Percentiles rank a stretch among this genome's conserved stretches.
Conservation (phyloP, 1,140 invertebrate species). For the Sesamia nonagrioides region DNA sequence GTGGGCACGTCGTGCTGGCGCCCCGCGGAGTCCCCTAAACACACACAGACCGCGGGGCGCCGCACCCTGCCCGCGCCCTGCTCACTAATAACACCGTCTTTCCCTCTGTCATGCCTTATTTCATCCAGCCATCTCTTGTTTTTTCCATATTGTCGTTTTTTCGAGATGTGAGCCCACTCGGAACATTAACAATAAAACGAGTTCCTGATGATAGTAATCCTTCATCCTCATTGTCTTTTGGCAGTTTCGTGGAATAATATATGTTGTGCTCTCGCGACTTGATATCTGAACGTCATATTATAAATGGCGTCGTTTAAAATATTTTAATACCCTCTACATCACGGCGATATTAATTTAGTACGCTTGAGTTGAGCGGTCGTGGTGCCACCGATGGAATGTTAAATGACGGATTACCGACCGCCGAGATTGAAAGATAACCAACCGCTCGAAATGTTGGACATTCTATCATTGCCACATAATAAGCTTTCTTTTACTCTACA, state of each 20-base stretch:
- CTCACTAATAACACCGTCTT: slow-evolving; percentile 83
- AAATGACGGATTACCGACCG: slow-evolving; percentile 85
- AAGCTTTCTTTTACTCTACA: slow-evolving; percentile 24
- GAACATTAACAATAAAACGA: slow-evolving; percentile 85
- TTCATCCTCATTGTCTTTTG: slow-evolving; percentile 87
- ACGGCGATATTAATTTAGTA: slow-evolving; percentile 86
- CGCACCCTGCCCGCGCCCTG: slow-evolving; percentile 74
- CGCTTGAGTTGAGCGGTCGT: slow-evolving; percentile 80
- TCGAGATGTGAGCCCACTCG: slow-evolving; percentile 65
- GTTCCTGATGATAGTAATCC: slow-evolving; percentile 85
- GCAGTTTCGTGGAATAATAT: slow-evolving; percentile 86
- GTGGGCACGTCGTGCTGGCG: slow-evolving; percentile 65
- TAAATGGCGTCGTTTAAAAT: slow-evolving; percentile 87
- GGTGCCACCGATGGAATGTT: slow-evolving; percentile 84
- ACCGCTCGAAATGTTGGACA: slow-evolving; percentile 71
- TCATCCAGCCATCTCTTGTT: slow-evolving; percentile 80
- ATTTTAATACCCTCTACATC: slow-evolving; percentile 87
- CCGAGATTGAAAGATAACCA: slow-evolving; percentile 82
- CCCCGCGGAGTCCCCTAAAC: slow-evolving; percentile 82
- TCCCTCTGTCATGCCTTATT: slow-evolving; percentile 85
- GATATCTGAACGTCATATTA: slow-evolving; percentile 85
- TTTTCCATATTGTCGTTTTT: slow-evolving; percentile 80
- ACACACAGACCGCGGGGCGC: slow-evolving; percentile 88
- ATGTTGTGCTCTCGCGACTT: slow-evolving; percentile 82
- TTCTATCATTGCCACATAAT: slow-evolving; percentile 56